Evolutionary conservation across 2,113 vertebrate genomes (phyloP).

Genomic region (Mastomys coucha): DNA sequence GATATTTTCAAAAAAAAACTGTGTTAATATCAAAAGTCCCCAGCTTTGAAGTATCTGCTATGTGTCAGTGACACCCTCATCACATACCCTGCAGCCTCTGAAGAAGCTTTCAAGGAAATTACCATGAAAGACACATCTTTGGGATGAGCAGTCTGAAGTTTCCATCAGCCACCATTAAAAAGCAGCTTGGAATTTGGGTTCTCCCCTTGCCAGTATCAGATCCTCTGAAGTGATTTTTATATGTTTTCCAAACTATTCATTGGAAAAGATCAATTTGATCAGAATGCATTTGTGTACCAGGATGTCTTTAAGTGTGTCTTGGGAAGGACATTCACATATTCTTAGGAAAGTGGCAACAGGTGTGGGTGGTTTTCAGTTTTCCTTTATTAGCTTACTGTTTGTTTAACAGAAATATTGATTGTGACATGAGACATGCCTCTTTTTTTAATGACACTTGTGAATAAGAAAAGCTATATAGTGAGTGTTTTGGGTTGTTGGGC

Average conservation of each 20-base stretch:
- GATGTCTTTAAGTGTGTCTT: neutral
- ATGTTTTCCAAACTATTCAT: neutral
- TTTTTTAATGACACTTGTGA: neutral
- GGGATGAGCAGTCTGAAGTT: neutral
- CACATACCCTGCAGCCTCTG: neutral
- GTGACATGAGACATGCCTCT: neutral
- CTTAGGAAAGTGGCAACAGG: neutral
- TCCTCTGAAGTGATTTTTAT: neutral
- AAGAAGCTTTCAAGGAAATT: neutral
- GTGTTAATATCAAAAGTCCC: neutral
- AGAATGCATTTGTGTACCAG: neutral
- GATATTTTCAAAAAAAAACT: slow-evolving; percentile 25
- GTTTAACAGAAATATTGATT: neutral
- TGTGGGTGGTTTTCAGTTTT: neutral
- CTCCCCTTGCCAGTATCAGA: neutral
- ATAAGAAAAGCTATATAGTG: neutral
- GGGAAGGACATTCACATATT: slow-evolving; percentile 6
- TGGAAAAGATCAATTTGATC: neutral
- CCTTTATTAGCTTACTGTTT: neutral
- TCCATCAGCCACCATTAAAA: neutral
- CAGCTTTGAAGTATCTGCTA: neutral
- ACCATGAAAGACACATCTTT: neutral
- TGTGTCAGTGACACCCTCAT: neutral
- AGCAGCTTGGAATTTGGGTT: neutral
- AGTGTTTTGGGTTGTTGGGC: neutral